Evolutionary conservation across 2,888 invertebrate species (phyloP).

Genomic region (Cactoblastis cactorum): DNA sequence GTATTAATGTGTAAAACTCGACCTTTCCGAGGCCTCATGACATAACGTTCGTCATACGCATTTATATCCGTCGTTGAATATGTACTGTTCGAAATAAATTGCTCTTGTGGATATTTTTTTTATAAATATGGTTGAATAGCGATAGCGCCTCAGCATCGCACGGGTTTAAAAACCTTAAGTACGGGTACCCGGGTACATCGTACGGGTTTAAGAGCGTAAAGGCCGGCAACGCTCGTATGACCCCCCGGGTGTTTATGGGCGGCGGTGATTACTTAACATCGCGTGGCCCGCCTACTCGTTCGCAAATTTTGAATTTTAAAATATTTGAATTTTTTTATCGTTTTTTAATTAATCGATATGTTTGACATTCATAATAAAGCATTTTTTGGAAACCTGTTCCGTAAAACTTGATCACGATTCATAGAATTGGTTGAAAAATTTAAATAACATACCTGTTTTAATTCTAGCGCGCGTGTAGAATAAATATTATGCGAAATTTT

Average conservation of each 20-base stretch:
- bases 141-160: background rate
- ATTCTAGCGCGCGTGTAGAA: background rate
- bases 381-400: slow-evolving; percentile 10
- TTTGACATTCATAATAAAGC: slow-evolving; percentile 1
- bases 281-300: too few relatives aligned
- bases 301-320: too few relatives aligned
- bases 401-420: background rate
- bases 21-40: slow-evolving; percentile 60
- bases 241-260: too few relatives aligned
- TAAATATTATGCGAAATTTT: background rate
- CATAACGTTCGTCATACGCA: slow-evolving; percentile 31
- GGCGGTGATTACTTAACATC: too few relatives aligned
- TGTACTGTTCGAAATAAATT: background rate
- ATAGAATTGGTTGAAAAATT: background rate
- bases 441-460: background rate
- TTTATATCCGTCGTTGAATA: background rate
- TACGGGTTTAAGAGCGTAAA: too few relatives aligned
- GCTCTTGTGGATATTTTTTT: background rate
- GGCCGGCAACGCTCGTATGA: too few relatives aligned
- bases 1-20: slow-evolving; percentile 42
- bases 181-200: too few relatives aligned
- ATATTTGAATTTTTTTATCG: background rate
- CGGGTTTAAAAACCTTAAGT: too few relatives aligned
- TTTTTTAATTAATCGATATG: background rate
- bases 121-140: background rate